Evolutionary conservation across 23 tunicate genomes (phyloP).

Genomic region (Styela clava): DNA sequence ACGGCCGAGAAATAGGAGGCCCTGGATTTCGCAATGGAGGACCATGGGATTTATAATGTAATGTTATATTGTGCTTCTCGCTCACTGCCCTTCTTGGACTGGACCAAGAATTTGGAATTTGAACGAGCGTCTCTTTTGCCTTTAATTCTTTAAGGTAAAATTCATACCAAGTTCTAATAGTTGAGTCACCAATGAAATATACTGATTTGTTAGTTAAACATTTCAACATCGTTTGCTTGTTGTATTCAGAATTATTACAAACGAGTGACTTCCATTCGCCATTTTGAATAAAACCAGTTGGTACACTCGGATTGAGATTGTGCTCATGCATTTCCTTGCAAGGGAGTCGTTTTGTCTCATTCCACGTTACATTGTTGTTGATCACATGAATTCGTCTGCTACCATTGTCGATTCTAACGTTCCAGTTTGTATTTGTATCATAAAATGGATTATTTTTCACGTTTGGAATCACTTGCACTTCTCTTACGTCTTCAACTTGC

Average conservation of each 20-base stretch:
- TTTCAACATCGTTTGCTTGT: background rate
- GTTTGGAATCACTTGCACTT: background rate
- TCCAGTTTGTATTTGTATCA: background rate
- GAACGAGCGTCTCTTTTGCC: background rate
- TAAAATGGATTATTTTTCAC: background rate
- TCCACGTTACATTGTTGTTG: background rate
- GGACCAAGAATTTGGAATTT: slow-evolving; percentile 1
- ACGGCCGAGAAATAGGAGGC: slow-evolving; percentile 20
- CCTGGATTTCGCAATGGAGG: slow-evolving; percentile 43
- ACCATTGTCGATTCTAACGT: background rate
- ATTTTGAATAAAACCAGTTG: slow-evolving; percentile 21
- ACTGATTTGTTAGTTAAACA: slow-evolving; percentile 34
- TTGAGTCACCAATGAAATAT: slow-evolving; percentile 68
- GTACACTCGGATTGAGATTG: background rate
- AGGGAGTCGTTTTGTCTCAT: background rate
- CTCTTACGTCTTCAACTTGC: background rate
- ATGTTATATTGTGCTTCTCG: background rate
- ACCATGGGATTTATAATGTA: slow-evolving; percentile 41
- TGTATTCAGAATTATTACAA: background rate
- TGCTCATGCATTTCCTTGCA: too few relatives aligned
- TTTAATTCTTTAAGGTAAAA: background rate
- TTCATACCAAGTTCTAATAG: slow-evolving; percentile 42
- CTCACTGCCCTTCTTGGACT: background rate
- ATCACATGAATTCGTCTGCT: background rate
- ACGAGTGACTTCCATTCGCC: slow-evolving; percentile 12